phyloP scores from a whole-genome alignment of 2,888 invertebrate genomes.

The Tenthredo distinguenda region DNA sequence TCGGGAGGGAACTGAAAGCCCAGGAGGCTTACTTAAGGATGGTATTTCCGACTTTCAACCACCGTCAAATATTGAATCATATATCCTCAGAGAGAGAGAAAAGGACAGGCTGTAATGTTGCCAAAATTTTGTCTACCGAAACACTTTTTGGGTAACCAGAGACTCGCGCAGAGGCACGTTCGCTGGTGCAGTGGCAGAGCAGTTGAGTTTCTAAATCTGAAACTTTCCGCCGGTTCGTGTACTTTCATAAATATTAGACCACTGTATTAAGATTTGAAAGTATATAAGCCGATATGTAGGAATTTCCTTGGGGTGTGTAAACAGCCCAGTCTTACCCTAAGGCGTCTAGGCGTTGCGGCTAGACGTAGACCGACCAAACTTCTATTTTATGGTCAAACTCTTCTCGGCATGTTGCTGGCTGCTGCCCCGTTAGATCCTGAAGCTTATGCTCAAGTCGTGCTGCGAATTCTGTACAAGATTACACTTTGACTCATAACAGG shows the following conservation, averaged over 20 bases:
- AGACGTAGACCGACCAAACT: slow-evolving; percentile 40
- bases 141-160: slow-evolving; percentile 22
- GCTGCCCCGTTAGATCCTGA: slow-evolving; percentile 28
- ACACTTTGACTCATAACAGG: slow-evolving; percentile 21
- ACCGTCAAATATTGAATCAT: slow-evolving; percentile 14
- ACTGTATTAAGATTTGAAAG: slow-evolving; percentile 6
- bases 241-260: slow-evolving; percentile 4
- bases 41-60: slow-evolving; percentile 1
- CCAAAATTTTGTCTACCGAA: background rate
- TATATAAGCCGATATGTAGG: background rate
- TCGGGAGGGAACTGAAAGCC: background rate
- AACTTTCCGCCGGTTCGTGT: background rate
- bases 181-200: background rate
- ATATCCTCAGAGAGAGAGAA: background rate
- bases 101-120: background rate
- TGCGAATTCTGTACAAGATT: slow-evolving; percentile 37
- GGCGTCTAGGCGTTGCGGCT: slow-evolving; percentile 13
- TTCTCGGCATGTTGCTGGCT: slow-evolving; percentile 11
- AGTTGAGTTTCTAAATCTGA: slow-evolving; percentile 1
- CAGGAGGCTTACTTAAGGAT: slow-evolving; percentile 21
- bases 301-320: background rate
- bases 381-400: slow-evolving; percentile 49
- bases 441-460: slow-evolving; percentile 45
- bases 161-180: background rate
- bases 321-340: background rate